Base-by-base conservation (phyloP, 1,140 invertebrate species). In the Heliconius himera region DNA sequence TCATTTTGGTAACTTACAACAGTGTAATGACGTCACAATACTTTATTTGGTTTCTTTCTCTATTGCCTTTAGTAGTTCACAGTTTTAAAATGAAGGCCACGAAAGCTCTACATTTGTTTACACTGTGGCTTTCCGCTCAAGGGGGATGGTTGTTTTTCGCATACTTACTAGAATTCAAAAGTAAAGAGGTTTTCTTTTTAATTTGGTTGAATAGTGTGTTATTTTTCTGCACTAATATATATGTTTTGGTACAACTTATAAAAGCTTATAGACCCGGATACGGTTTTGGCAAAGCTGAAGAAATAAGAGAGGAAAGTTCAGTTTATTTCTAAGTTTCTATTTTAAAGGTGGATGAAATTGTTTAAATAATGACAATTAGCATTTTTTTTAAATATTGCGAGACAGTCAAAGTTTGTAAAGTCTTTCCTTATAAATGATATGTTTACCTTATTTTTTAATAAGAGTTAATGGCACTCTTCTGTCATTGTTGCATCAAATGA, bases 1-100 rank as follows among this genome's bases (percentile, higher is more conserved):
- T 98, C 83, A 96, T 98, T 4, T 97, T 99, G 88, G 99, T 99
- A 0, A 97, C 97, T 8, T 99, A 98, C 85, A 99, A 99, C 95
- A 98, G 98, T 90, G 99, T 99, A 0, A 96, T 99, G 82, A 99
- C 99, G 16, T 99, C 98, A 22, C 99, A 99, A 94, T 99, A 99
- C 93, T 99, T 99, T 87, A 95, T 99, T 54, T 99, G 99, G 99
- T 99, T 99, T 90, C 91, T 99, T 51, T 97, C 97, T 22, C 89
- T 99, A 11, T 92, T 99, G 22, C 98, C 99, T 1, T 83, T 98
- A 60, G 98, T 95, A 89, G 95, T 96, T 18, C 97, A 96, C 36
- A 95, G 96, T 89, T 95, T 98, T 5, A 94, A 95, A 80, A 85
- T 89, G 33, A 94, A 96, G 73, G 94, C 95, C 11, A 83, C 88